Percentiles rank a stretch among this genome's conserved stretches.
Conservation (phyloP, 2,113 vertebrate genomes). For the Oncorhynchus nerka region DNA sequence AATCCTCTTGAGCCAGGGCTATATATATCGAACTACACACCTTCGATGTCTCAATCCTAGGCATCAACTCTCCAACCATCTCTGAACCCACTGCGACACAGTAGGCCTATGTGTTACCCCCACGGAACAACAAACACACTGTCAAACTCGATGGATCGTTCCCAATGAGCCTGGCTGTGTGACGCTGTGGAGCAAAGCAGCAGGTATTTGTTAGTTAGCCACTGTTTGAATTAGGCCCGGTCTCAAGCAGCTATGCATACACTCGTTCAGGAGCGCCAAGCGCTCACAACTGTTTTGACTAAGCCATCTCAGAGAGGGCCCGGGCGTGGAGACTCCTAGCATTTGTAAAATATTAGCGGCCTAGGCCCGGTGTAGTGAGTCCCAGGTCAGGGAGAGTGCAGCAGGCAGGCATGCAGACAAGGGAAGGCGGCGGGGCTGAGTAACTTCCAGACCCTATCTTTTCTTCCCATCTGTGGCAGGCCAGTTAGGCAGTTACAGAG, state of each 20-base stretch:
- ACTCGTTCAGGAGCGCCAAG: conserved; percentile 52
- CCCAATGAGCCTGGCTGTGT: conserved; percentile 35
- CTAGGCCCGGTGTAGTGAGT: conserved; percentile 59
- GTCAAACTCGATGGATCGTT: conserved; percentile 50
- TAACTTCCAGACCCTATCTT: conserved; percentile 1
- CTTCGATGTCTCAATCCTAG: conserved; percentile 15
- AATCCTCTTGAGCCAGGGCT: not conserved
- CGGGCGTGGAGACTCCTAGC: conserved; percentile 69
- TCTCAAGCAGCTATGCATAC: conserved; percentile 18
- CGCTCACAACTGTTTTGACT: conserved; percentile 72
- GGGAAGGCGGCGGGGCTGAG: conserved; percentile 1
- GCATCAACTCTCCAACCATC: conserved; percentile 22
- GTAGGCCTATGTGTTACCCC: conserved; percentile 32
- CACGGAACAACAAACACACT: conserved; percentile 40
- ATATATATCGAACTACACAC: conserved; percentile 7
- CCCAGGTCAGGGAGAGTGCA: conserved; percentile 72
- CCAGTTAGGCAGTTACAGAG: not conserved
- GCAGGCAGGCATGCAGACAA: conserved; percentile 26
- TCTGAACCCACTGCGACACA: conserved; percentile 33
- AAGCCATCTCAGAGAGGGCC: conserved; percentile 67
- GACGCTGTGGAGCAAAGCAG: conserved; percentile 62
- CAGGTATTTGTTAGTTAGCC: conserved; percentile 74
- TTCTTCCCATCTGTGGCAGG: not conserved
- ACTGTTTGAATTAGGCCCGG: conserved; percentile 60
- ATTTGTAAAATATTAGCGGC: conserved; percentile 78